Base-by-base conservation (phyloP, 2,888 invertebrate genomes). In the Glomeris marginata region DNA sequence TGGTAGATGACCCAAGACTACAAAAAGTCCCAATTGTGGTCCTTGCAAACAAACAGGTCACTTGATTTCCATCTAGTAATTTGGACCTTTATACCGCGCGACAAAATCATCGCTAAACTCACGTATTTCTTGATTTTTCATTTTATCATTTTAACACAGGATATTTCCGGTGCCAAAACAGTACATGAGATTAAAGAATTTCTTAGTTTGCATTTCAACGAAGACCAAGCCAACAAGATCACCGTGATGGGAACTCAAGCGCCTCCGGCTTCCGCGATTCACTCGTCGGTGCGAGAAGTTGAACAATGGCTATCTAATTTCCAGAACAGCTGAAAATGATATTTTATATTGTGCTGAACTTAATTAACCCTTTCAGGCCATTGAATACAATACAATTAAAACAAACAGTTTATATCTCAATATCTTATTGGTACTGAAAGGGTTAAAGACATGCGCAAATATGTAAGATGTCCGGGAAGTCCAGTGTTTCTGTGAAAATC, bases 1-100 rank as follows among this genome's bases (percentile, higher is more conserved):
- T 62, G 13, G 48, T 59, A 6, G 48, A 50, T 10, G 56, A 59
- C 41, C 55, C 57, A 13, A 45, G 54, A 35, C 54, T 60, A 4
- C 49, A 54, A 36, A 49, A 54, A 6, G 54, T 58, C 8, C 60
- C 60, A 10, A 50, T 61, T 43, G 36, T 60, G 10, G 46, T 62
- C 8, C 45, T 61, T 15, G 60, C 61, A 15, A 61, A 57, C 49
- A 62, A 62, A 56, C 59, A 61, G 56, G 62, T 61, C 52, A 50
- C 28, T 38, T 46, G 2, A 15, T 45, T 21, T n/a, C 33, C 45
- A 38, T n/a, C n/a, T n/a, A n/a, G n/a, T n/a, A n/a, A n/a, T n/a
- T n/a, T n/a, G n/a, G n/a, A n/a, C 36, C 13, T 10, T 36, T 36
- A 36, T 11, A 11, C 13, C 11, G n/a, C n/a, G n/a, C n/a, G n/a